These are phyloP conservation scores for Alaudala cheleensis DNA, from an alignment of 2,113 vertebrate genomes.

Conservation along the genomic window DNA sequence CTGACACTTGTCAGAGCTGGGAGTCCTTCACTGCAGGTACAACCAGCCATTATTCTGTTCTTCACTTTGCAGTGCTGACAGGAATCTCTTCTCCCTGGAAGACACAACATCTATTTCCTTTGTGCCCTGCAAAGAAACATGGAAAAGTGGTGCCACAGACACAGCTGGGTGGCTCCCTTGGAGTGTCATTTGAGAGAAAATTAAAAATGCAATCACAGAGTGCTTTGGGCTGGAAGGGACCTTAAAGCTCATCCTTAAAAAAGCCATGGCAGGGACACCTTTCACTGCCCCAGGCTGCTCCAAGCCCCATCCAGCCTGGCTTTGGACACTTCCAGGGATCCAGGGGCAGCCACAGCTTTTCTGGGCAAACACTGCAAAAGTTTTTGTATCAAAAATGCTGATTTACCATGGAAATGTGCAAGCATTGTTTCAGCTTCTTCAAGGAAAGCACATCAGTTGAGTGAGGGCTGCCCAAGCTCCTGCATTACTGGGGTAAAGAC, in stretches of 20 bases:
- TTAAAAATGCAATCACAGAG: background rate
- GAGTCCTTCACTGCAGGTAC: background rate
- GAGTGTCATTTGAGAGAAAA: background rate
- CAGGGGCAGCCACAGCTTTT: background rate
- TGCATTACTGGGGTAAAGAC: accelerated
- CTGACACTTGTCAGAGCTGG: background rate
- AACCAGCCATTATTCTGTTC: background rate
- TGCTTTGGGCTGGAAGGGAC: background rate
- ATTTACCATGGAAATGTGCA: background rate
- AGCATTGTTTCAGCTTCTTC: background rate
- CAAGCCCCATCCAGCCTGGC: accelerated
- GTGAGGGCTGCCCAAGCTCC: background rate
- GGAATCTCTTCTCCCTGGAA: background rate
- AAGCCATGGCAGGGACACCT: background rate
- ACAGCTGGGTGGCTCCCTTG: too few relatives aligned
- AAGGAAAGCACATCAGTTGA: background rate
- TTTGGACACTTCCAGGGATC: background rate
- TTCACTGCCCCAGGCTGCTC: background rate
- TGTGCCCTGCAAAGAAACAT: background rate
- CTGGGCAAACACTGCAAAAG: too few relatives aligned
- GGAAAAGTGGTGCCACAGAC: background rate
- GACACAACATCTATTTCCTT: background rate
- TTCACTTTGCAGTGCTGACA: background rate
- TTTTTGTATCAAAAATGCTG: too few relatives aligned
- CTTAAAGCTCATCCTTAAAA: background rate